Conservation (phyloP, 1,140 invertebrate species). For the Capitella teleta region DNA sequence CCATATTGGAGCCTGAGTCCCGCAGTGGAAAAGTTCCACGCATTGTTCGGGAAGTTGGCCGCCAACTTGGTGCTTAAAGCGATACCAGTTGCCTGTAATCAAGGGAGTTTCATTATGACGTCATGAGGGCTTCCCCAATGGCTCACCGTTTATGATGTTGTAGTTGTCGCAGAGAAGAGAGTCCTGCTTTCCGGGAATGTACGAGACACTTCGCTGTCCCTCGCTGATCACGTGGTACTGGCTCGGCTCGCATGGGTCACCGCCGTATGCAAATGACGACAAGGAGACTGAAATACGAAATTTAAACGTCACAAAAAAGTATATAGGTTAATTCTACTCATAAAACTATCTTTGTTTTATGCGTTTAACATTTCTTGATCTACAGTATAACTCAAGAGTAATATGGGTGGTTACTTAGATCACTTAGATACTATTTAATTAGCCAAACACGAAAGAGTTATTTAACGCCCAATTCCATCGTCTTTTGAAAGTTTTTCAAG, state of each 20-base stretch:
- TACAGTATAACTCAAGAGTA: no score
- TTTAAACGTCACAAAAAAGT: no score
- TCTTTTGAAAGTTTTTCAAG: no score
- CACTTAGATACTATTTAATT: no score
- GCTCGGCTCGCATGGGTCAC: constrained; percentile 6
- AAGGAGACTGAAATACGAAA: not conserved
- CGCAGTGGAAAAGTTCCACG: constrained; percentile 15
- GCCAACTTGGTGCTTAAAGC: constrained; percentile 15
- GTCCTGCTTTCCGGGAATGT: constrained; percentile 11
- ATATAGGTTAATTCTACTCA: no score
- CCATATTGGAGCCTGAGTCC: constrained; percentile 19
- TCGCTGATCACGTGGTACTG: constrained; percentile 8
- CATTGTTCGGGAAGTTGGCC: constrained; percentile 16
- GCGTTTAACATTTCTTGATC: no score
- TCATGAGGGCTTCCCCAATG: not conserved
- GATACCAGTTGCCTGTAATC: constrained; percentile 3
- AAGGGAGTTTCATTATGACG: not conserved
- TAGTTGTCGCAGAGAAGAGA: constrained; percentile 14
- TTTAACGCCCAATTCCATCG: no score
- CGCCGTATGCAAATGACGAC: not conserved
- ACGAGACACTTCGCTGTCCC: constrained; percentile 13
- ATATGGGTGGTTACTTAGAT: no score
- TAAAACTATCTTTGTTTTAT: no score
- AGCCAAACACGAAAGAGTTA: no score
- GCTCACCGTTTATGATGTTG: constrained; percentile 1